Percentiles rank a stretch among this genome's conserved stretches.
These are phyloP conservation scores for Pholis gunnellus DNA, from an alignment of 2,113 vertebrate species.

Conservation along the genomic window DNA sequence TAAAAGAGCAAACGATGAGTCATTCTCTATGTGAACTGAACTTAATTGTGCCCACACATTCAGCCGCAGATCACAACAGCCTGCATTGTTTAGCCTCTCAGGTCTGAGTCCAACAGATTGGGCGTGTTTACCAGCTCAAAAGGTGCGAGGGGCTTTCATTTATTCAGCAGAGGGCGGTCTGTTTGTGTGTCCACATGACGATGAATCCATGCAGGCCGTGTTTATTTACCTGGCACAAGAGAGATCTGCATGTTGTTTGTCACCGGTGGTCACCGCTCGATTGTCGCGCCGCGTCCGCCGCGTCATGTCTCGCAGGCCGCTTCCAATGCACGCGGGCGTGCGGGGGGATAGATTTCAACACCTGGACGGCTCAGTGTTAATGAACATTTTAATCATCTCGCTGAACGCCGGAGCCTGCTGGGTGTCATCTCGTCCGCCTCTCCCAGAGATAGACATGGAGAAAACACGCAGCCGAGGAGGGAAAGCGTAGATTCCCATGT, in stretches of 20 bases:
- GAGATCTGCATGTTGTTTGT: conserved; percentile 44
- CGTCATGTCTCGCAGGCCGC: conserved; percentile 28
- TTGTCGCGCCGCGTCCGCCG: background rate
- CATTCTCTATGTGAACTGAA: conserved; percentile 65
- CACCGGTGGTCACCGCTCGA: conserved; percentile 55
- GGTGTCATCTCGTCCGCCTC: conserved; percentile 43
- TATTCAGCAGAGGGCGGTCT: conserved; percentile 54
- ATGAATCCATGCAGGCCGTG: conserved; percentile 50
- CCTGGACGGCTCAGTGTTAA: conserved; percentile 71
- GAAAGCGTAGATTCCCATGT: conserved; percentile 32
- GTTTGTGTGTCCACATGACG: conserved; percentile 21
- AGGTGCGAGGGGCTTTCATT: conserved; percentile 71
- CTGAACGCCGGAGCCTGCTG: conserved; percentile 64
- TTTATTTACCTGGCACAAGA: conserved; percentile 68
- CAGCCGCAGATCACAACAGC: conserved; percentile 23
- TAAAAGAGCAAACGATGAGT: conserved; percentile 77
- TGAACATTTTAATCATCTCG: conserved; percentile 81
- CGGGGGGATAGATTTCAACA: conserved; percentile 73
- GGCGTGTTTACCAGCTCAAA: conserved; percentile 65
- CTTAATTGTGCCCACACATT: conserved; percentile 69
- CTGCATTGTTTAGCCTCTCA: conserved; percentile 52
- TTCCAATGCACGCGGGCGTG: too few relatives aligned
- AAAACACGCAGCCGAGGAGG: background rate
- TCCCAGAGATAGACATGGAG: conserved; percentile 64
- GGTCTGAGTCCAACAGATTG: conserved; percentile 61